phyloP scores from a whole-genome alignment of 2,797 vertebrate genomes.

The Hippoglossus hippoglossus region DNA sequence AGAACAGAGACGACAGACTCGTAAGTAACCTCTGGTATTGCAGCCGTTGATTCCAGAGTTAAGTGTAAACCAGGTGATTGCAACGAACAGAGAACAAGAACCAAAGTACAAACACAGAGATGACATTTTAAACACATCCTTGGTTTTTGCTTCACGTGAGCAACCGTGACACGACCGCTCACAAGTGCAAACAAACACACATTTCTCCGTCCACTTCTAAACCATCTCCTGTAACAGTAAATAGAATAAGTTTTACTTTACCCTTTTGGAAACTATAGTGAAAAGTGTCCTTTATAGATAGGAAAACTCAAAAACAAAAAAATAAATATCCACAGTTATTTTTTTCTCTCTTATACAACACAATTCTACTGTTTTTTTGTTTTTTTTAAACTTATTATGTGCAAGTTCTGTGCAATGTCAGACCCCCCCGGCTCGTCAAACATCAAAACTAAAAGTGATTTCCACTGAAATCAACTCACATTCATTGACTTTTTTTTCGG shows the following conservation, averaged over 20 bases:
- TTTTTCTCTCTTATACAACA: constrained; percentile 73
- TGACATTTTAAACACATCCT: constrained; percentile 52
- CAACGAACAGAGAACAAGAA: constrained; percentile 64
- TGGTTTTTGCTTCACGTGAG: constrained; percentile 28
- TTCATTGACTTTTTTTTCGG: constrained; percentile 71
- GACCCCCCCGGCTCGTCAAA: constrained; percentile 61
- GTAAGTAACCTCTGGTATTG: constrained; percentile 52
- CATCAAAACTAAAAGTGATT: constrained; percentile 66
- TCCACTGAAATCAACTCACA: constrained; percentile 77
- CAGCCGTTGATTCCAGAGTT: constrained; percentile 68
- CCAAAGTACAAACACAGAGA: constrained; percentile 62
- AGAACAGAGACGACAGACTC: constrained; percentile 42
- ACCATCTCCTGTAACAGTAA: constrained; percentile 68
- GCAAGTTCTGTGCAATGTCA: constrained; percentile 85
- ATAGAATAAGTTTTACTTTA: constrained; percentile 72
- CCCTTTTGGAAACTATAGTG: constrained; percentile 73
- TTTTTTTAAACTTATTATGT: constrained; percentile 74
- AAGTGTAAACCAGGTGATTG: constrained; percentile 79
- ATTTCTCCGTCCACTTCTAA: constrained; percentile 25
- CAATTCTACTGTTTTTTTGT: constrained; percentile 38
- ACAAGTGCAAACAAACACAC: constrained; percentile 1
- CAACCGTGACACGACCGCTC: constrained; percentile 17
- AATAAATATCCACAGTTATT: constrained; percentile 84
- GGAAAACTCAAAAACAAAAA: constrained; percentile 76
- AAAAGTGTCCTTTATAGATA: constrained; percentile 72